Percentiles rank a stretch among this genome's conserved stretches.
phyloP scores from a whole-genome alignment of 2,797 vertebrate genomes.

The Carapus acus region DNA sequence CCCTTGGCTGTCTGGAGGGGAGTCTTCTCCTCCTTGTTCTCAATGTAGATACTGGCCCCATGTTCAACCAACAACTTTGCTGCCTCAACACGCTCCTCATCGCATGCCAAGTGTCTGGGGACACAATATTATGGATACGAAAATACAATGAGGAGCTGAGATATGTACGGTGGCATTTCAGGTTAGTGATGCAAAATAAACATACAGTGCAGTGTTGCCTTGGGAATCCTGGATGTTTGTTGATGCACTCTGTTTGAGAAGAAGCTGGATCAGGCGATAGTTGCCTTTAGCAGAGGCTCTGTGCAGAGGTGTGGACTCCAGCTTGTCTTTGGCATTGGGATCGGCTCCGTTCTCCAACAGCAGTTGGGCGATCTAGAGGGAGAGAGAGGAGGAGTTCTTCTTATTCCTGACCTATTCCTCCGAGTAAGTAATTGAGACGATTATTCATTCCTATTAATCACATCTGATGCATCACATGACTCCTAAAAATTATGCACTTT shows the following conservation, averaged over 20 bases:
- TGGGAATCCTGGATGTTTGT: constrained; percentile 92
- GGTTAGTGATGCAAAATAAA: constrained; percentile 16
- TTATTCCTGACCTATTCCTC: not conserved
- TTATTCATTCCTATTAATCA: no score
- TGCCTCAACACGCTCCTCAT: constrained; percentile 91
- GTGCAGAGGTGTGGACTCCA: constrained; percentile 89
- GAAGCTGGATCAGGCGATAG: constrained; percentile 86
- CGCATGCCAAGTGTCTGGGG: constrained; percentile 90
- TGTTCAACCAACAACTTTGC: constrained; percentile 91
- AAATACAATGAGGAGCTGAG: not conserved
- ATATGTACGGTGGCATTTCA: not conserved
- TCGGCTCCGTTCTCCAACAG: constrained; percentile 87
- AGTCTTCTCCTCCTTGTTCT: constrained; percentile 96
- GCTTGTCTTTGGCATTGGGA: constrained; percentile 85
- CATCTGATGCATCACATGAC: no score
- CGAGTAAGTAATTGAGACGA: no score
- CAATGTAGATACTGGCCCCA: constrained; percentile 93
- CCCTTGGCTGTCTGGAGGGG: constrained; percentile 90
- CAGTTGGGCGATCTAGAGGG: constrained; percentile 86
- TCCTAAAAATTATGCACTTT: no score
- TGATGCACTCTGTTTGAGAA: constrained; percentile 87
- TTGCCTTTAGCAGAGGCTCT: constrained; percentile 93
- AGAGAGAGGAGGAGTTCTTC: not conserved
- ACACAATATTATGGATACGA: not conserved
- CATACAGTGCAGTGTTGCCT: constrained; percentile 96